Evolutionary conservation across 2,888 invertebrate genomes (phyloP).

Genomic region (Cryptocephalus moraei): DNA sequence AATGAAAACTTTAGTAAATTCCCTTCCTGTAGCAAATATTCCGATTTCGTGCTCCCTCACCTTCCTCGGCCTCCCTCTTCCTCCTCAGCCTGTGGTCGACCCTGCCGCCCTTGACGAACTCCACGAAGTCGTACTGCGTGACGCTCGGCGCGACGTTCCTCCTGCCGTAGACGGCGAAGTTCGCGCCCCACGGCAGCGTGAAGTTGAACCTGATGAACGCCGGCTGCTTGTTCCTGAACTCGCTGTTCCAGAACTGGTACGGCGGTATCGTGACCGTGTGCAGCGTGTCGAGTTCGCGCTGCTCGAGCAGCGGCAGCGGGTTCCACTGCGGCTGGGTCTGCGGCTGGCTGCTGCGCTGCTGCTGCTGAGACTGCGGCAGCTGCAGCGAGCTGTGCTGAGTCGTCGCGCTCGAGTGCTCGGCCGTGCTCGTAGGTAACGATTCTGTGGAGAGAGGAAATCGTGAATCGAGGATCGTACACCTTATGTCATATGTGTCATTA

Average conservation of each 20-base stretch:
- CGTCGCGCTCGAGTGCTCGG: slow-evolving; percentile 51
- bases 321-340: slow-evolving; percentile 66
- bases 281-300: slow-evolving; percentile 74
- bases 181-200: slow-evolving; percentile 84
- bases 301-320: slow-evolving; percentile 55
- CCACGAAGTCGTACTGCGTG: slow-evolving; percentile 93
- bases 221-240: slow-evolving; percentile 83
- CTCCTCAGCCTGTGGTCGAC: slow-evolving; percentile 63
- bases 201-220: slow-evolving; percentile 71
- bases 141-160: slow-evolving; percentile 93
- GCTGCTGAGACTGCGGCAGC: slow-evolving; percentile 54
- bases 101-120: slow-evolving; percentile 81
- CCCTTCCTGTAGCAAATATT: too few relatives aligned
- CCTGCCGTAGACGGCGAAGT: slow-evolving; percentile 91
- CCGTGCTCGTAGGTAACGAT: slow-evolving; percentile 62
- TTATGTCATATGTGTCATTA: too few relatives aligned
- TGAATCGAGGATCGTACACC: too few relatives aligned
- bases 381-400: slow-evolving; percentile 45
- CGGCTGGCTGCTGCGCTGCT: slow-evolving; percentile 51
- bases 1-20: too few relatives aligned
- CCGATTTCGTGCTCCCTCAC: slow-evolving; percentile 5
- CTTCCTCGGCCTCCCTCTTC: slow-evolving; percentile 9
- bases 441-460: too few relatives aligned
- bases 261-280: slow-evolving; percentile 80
- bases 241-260: slow-evolving; percentile 89